Evolutionary conservation across 2,888 invertebrate genomes (phyloP).

Genomic region (Piscicola geometra): DNA sequence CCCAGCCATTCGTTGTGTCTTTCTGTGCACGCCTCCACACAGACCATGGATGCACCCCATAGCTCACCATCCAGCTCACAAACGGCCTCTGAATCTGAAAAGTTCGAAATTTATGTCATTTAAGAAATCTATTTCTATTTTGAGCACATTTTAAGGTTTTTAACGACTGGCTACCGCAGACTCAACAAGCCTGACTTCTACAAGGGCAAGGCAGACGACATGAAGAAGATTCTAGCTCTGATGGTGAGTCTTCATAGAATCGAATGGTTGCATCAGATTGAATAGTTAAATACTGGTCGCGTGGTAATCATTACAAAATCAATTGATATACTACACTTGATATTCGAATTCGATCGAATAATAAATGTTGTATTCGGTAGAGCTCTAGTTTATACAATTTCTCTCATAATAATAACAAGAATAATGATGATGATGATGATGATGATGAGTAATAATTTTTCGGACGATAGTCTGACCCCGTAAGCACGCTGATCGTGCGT

Average conservation of each 20-base stretch:
- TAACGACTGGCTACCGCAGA: no score
- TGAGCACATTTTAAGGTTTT: neutral
- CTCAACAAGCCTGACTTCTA: conserved; percentile 11
- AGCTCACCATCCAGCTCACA: neutral
- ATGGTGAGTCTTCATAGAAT: neutral
- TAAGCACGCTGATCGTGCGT: conserved; percentile 8
- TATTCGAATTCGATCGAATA: neutral
- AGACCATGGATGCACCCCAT: neutral
- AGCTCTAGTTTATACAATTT: neutral
- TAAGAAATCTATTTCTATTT: neutral
- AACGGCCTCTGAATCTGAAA: neutral
- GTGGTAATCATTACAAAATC: neutral
- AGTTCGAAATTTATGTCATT: neutral
- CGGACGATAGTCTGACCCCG: neutral
- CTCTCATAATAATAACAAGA: no score
- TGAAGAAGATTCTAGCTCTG: conserved; percentile 2
- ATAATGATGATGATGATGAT: no score
- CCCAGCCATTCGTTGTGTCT: neutral
- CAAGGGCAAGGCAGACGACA: conserved; percentile 18
- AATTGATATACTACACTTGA: no score
- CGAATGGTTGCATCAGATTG: neutral
- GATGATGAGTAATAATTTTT: no score
- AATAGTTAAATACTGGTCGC: neutral
- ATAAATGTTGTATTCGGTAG: neutral
- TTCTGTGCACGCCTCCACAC: neutral